Percentiles rank a stretch among this genome's conserved stretches.
These are phyloP conservation scores for Neoascia interrupta DNA, from an alignment of 2,888 invertebrate species.

Conservation along the genomic window DNA sequence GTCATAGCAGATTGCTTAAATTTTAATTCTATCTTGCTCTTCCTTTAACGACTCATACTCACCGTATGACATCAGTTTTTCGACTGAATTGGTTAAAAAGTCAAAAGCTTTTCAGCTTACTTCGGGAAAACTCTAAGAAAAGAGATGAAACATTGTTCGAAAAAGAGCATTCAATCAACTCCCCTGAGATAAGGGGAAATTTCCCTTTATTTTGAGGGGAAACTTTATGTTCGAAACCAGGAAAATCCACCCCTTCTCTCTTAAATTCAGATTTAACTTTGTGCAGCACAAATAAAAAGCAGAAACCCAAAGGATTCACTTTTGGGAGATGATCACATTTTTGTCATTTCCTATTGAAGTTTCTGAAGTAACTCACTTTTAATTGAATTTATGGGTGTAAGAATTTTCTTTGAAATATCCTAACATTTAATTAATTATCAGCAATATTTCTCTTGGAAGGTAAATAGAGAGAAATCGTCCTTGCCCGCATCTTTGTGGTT, in stretches of 20 bases:
- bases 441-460: too few species aligned
- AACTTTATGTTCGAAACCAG: conserved; percentile 26
- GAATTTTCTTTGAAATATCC: too few species aligned
- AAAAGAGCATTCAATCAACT: not conserved
- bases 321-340: too few species aligned
- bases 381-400: too few species aligned
- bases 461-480: too few species aligned
- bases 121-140: too few species aligned
- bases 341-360: too few species aligned
- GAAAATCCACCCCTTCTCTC: conserved; percentile 11
- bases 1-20: not conserved
- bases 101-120: conserved; percentile 20
- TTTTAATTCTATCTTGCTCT: not conserved
- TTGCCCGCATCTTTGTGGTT: not conserved
- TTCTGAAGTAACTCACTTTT: too few species aligned
- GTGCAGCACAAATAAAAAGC: too few species aligned
- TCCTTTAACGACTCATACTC: conserved; percentile 20
- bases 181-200: conserved; percentile 2
- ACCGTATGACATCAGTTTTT: conserved; percentile 12
- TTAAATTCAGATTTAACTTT: too few species aligned
- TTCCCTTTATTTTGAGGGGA: conserved; percentile 51
- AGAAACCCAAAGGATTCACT: too few species aligned
- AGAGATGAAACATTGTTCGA: not conserved
- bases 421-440: too few species aligned
- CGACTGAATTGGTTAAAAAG: conserved; percentile 8